Percentiles rank a stretch among this genome's conserved stretches.
These are phyloP conservation scores for Ligdia adustata DNA, from an alignment of 2,888 invertebrate genomes.

Conservation along the genomic window DNA sequence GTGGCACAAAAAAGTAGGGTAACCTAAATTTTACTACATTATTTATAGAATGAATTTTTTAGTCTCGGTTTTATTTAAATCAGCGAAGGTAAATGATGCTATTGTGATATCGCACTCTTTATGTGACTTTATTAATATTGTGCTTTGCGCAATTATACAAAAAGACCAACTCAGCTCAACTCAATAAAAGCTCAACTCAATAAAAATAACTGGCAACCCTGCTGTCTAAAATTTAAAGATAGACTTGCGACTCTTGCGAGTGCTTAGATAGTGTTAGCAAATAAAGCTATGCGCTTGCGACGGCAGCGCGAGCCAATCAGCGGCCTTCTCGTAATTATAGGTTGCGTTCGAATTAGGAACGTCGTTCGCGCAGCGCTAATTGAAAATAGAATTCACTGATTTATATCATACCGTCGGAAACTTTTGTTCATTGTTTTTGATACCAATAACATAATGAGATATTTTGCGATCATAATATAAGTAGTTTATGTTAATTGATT, in stretches of 20 bases:
- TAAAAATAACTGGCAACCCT: slow-evolving; percentile 16
- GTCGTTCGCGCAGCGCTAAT: slow-evolving; percentile 68
- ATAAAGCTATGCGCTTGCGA: slow-evolving; percentile 59
- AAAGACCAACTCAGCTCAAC: neutral
- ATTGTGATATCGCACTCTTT: no score
- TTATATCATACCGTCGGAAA: slow-evolving; percentile 63
- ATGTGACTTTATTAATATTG: no score
- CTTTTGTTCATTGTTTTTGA: slow-evolving; percentile 58
- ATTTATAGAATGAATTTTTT: no score
- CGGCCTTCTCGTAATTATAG: slow-evolving; percentile 72
- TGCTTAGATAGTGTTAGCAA: slow-evolving; percentile 62
- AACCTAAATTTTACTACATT: no score
- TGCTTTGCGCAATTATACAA: no score
- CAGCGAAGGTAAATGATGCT: no score
- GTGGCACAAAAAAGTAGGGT: no score
- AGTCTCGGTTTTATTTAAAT: no score
- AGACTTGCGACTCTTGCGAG: slow-evolving; percentile 57
- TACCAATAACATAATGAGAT: slow-evolving; percentile 46
- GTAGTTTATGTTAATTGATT: slow-evolving; percentile 6
- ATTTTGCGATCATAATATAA: slow-evolving; percentile 21
- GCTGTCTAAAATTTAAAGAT: slow-evolving; percentile 69
- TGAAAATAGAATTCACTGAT: slow-evolving; percentile 74
- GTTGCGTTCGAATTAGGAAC: slow-evolving; percentile 76
- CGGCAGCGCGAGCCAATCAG: slow-evolving; percentile 63
- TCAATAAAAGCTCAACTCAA: neutral